phyloP scores from a whole-genome alignment of 2,888 invertebrate species.

The Caenorhabditis doughertyi region DNA sequence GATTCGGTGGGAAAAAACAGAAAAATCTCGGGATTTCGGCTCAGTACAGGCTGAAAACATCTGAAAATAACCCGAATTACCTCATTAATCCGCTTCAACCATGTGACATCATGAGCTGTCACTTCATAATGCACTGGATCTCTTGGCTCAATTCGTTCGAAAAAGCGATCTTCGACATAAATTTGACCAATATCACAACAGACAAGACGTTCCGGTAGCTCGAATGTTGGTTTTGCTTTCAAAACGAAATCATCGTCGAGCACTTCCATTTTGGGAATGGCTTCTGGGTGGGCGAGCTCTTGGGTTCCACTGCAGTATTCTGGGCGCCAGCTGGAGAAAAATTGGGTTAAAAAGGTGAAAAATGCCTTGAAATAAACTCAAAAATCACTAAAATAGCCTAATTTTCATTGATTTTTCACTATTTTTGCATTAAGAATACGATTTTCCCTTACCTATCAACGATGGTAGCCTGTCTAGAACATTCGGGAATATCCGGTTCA shows the following conservation, averaged over 20 bases:
- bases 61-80: too few relatives aligned
- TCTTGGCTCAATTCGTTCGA: neutral
- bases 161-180: neutral
- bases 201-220: neutral
- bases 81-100: conserved; percentile 35
- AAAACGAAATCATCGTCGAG: conserved; percentile 22
- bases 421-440: conserved; percentile 12
- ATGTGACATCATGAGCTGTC: conserved; percentile 26
- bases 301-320: conserved; percentile 77
- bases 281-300: conserved; percentile 64
- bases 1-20: too few relatives aligned
- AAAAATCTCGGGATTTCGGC: too few relatives aligned
- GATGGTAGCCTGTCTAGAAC: neutral
- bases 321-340: conserved; percentile 70
- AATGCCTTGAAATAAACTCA: neutral
- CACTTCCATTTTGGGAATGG: conserved; percentile 44
- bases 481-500: conserved; percentile 2
- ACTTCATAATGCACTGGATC: conserved; percentile 15
- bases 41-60: too few relatives aligned
- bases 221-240: neutral
- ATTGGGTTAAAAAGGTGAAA: neutral
- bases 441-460: conserved; percentile 41
- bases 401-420: neutral
- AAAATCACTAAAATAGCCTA: neutral
- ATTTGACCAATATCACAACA: neutral